Percentiles rank a stretch among this genome's conserved stretches.
Evolutionary conservation across 2,797 vertebrate genomes (phyloP).

Genomic region (Schizopygopsis malacanthus): DNA sequence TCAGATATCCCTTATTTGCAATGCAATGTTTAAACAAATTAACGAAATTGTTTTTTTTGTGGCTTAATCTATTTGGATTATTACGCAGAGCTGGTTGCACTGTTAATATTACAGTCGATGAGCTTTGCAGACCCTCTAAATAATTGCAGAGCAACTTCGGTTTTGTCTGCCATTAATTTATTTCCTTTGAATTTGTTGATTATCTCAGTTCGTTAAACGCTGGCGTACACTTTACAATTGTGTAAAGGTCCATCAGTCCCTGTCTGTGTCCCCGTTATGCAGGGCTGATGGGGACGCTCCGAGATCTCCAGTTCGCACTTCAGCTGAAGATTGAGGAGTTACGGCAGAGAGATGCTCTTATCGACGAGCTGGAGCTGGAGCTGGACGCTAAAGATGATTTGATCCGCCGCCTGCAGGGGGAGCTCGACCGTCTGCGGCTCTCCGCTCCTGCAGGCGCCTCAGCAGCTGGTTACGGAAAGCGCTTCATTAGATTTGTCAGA

Average conservation of each 20-base stretch:
- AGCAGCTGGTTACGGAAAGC: conserved; percentile 55
- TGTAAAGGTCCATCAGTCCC: neutral
- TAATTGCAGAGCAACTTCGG: conserved; percentile 10
- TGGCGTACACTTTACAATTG: neutral
- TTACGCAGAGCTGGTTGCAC: neutral
- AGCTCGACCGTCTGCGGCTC: conserved; percentile 80
- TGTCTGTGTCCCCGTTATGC: neutral
- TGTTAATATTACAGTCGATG: neutral
- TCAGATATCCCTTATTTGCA: neutral
- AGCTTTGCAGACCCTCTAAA: neutral
- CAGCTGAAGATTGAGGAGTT: conserved; percentile 85
- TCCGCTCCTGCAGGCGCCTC: conserved; percentile 70
- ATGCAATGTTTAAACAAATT: neutral
- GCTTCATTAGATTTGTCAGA: neutral
- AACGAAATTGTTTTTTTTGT: neutral
- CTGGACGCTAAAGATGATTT: conserved; percentile 84
- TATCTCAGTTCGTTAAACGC: neutral
- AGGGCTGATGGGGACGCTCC: conserved; percentile 78
- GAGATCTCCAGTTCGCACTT: conserved; percentile 83
- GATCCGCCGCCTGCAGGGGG: conserved; percentile 82
- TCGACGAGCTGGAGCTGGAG: conserved; percentile 83
- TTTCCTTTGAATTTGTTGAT: neutral
- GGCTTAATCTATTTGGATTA: neutral
- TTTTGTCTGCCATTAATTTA: neutral
- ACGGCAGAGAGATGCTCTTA: conserved; percentile 82